These are phyloP conservation scores for Rhizoglyphus robini DNA, from an alignment of 1,140 invertebrate species.

Conservation along the genomic window DNA sequence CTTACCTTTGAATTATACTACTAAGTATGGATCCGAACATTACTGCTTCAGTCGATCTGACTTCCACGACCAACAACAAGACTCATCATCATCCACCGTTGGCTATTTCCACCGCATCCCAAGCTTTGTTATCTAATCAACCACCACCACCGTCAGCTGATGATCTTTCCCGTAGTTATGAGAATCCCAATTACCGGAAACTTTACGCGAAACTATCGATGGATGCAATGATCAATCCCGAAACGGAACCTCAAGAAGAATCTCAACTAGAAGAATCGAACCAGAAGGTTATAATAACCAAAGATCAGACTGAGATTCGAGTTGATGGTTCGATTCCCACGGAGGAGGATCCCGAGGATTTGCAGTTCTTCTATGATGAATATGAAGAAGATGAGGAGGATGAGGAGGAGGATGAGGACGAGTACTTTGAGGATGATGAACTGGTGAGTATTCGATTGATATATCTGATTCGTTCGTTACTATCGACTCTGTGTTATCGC, in stretches of 20 bases:
- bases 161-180: constrained; percentile 20
- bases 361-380: constrained; percentile 5
- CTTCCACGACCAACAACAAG: too few species aligned
- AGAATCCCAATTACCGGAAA: constrained; percentile 24
- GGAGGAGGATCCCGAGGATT: not conserved
- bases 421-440: constrained; percentile 7
- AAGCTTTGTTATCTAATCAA: not conserved
- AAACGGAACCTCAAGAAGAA: not conserved
- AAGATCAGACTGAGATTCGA: not conserved
- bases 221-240: constrained; percentile 16
- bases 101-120: too few species aligned
- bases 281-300: not conserved
- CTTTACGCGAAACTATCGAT: constrained; percentile 22
- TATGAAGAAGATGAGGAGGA: constrained; percentile 2
- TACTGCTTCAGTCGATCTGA: too few species aligned
- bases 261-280: not conserved
- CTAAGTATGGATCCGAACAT: too few species aligned
- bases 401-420: not conserved
- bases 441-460: too few species aligned
- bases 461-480: too few species aligned
- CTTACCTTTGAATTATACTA: too few species aligned
- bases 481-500: too few species aligned
- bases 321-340: not conserved
- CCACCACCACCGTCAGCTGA: not conserved
- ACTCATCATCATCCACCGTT: too few species aligned